phyloP scores from a whole-genome alignment of 1,140 invertebrate species.

The Drosophila trapezifrons region DNA sequence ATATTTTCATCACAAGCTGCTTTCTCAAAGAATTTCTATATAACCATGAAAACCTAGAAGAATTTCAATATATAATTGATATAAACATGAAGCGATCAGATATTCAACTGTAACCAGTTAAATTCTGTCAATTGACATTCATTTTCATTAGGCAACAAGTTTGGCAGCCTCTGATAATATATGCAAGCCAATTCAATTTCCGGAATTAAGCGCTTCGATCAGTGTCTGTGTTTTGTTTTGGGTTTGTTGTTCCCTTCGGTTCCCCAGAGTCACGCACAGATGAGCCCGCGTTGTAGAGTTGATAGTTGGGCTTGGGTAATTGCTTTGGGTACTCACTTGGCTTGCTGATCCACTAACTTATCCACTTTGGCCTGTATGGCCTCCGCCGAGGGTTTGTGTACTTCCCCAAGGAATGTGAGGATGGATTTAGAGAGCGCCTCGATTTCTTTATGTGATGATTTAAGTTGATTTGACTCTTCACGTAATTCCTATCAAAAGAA shows the following conservation, averaged over 20 bases:
- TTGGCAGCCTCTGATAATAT: conserved; percentile 41
- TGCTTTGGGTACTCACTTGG: conserved; percentile 85
- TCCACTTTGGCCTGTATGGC: conserved; percentile 86
- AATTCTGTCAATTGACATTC: conserved; percentile 39
- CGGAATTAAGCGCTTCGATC: conserved; percentile 58
- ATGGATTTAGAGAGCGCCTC: conserved; percentile 85
- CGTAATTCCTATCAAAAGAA: conserved; percentile 86
- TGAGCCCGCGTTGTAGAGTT: conserved; percentile 32
- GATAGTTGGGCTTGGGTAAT: conserved; percentile 17
- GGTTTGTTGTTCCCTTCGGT: conserved; percentile 6
- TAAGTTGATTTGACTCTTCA: conserved; percentile 86
- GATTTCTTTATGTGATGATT: conserved; percentile 86
- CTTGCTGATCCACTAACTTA: conserved; percentile 85
- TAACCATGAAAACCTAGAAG: neutral
- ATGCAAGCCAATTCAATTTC: conserved; percentile 68
- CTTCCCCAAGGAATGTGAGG: conserved; percentile 86
- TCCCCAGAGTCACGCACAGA: conserved; percentile 51
- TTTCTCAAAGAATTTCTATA: neutral
- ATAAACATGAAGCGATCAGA: conserved; percentile 2
- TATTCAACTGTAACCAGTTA: conserved; percentile 53
- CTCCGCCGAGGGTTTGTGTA: conserved; percentile 85
- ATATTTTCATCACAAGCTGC: neutral
- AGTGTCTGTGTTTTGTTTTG: conserved; percentile 27
- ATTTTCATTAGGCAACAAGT: conserved; percentile 66
- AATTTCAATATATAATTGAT: neutral